A percentile compares a stretch with the other conserved stretches of the same genome.
Conservation (phyloP, 2,888 invertebrate genomes). For the Choristoneura rosaceana region DNA sequence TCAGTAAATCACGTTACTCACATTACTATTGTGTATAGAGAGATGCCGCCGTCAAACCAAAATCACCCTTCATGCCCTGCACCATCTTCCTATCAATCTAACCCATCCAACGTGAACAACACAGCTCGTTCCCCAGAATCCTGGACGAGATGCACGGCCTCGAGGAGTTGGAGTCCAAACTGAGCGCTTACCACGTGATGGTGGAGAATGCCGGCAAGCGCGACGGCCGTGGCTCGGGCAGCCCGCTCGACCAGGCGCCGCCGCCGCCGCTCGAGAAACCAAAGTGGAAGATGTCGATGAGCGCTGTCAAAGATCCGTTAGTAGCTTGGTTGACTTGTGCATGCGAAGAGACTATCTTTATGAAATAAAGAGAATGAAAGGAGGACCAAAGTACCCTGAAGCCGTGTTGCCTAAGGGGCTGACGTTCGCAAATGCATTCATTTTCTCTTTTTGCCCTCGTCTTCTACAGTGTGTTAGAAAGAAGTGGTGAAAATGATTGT, state of each 20-base stretch:
- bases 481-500: too few relatives aligned
- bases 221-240: conserved; percentile 74
- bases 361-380: too few relatives aligned
- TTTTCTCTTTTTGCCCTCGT: too few relatives aligned
- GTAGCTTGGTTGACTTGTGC: conserved; percentile 46
- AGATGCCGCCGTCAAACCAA: too few relatives aligned
- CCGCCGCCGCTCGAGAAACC: conserved; percentile 82
- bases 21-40: too few relatives aligned
- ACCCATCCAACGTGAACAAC: conserved; percentile 1
- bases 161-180: conserved; percentile 90
- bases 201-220: conserved; percentile 88
- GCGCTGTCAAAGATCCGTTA: conserved; percentile 83
- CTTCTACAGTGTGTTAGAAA: too few relatives aligned
- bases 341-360: too few relatives aligned
- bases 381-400: too few relatives aligned
- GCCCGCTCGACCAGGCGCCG: conserved; percentile 79
- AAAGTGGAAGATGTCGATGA: conserved; percentile 90
- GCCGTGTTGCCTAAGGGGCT: too few relatives aligned
- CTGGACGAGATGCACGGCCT: conserved; percentile 90
- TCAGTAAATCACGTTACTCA: too few relatives aligned
- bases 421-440: too few relatives aligned
- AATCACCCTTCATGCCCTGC: not conserved
- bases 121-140: conserved; percentile 67
- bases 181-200: conserved; percentile 91
- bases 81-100: not conserved